These are phyloP conservation scores for Agapornis roseicollis DNA, from an alignment of 2,113 vertebrate genomes.

Conservation along the genomic window DNA sequence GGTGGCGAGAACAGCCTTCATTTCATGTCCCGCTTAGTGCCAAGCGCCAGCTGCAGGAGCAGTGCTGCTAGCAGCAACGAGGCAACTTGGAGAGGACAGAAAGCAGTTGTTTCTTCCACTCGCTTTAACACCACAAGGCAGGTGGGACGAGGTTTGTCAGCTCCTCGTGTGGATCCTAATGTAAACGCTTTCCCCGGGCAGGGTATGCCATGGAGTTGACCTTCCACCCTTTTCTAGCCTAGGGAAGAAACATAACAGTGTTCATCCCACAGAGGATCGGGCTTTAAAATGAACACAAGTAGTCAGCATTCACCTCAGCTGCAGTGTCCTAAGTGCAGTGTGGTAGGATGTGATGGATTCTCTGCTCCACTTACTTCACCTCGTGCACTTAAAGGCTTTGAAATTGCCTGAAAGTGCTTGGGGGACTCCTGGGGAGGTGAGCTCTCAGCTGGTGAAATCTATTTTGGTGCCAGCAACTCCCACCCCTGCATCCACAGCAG, in stretches of 20 bases:
- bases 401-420: background rate
- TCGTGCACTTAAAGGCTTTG: background rate
- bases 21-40: accelerated
- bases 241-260: accelerated
- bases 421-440: background rate
- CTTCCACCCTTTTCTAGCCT: background rate
- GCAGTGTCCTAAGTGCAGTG: background rate
- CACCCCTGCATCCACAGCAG: background rate
- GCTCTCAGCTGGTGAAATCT: background rate
- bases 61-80: accelerated
- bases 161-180: background rate
- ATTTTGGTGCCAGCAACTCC: background rate
- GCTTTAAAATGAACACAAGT: background rate
- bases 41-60: accelerated
- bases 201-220: accelerated
- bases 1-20: background rate
- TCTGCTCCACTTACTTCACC: background rate
- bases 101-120: background rate
- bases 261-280: accelerated
- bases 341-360: background rate
- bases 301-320: accelerated
- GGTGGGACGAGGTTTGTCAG: accelerated
- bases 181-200: accelerated
- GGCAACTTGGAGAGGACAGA: background rate
- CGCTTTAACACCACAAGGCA: background rate